These are phyloP conservation scores for Coregonus ussuriensis DNA, from an alignment of 2,797 vertebrate genomes.

Conservation along the genomic window DNA sequence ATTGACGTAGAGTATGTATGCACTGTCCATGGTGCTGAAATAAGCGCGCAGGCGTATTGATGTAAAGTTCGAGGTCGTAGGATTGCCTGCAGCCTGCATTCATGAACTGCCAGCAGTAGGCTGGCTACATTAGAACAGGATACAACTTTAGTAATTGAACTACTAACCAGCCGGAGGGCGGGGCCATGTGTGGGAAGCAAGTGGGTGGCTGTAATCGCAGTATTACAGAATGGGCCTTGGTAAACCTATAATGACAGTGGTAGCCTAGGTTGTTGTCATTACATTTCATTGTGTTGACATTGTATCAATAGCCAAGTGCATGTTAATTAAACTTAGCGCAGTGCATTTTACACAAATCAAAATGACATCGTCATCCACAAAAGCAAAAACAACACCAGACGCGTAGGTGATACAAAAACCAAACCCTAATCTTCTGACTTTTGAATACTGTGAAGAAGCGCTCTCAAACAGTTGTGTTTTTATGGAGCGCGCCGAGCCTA, in stretches of 20 bases:
- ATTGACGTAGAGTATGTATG: not conserved
- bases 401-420: not conserved
- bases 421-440: not conserved
- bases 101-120: not conserved
- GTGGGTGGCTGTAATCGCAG: not conserved
- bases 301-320: too few relatives aligned
- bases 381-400: not conserved
- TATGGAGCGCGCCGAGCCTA: not conserved
- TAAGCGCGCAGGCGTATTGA: not conserved
- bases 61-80: too few relatives aligned
- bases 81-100: too few relatives aligned
- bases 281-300: too few relatives aligned
- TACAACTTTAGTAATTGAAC: not conserved
- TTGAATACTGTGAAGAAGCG: not conserved
- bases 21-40: constrained; percentile 57
- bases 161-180: not conserved
- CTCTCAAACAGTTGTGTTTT: not conserved
- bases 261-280: not conserved
- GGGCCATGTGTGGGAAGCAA: not conserved
- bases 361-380: not conserved
- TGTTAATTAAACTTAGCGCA: not conserved
- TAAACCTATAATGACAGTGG: not conserved
- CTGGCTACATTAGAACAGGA: not conserved
- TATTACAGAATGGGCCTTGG: not conserved
- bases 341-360: not conserved